Percentiles rank a stretch among this genome's conserved stretches.
phyloP scores from a whole-genome alignment of 2,888 invertebrate species.

The Lucinisca nassula region DNA sequence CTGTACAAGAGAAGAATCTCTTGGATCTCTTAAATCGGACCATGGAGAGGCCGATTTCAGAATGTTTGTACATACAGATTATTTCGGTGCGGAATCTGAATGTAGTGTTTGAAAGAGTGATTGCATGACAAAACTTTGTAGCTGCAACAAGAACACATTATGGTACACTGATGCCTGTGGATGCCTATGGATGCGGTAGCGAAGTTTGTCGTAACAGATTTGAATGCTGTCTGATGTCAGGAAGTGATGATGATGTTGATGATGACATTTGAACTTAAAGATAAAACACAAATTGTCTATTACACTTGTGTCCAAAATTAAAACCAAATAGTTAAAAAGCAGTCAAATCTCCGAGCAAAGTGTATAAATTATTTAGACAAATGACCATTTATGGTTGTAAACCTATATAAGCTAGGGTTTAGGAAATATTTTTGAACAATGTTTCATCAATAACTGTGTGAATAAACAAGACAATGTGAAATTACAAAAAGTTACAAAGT shows the following conservation, averaged over 20 bases:
- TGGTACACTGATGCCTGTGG: neutral
- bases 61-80: slow-evolving; percentile 16
- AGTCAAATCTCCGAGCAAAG: no score
- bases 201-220: neutral
- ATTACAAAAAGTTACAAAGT: no score
- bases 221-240: neutral
- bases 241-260: neutral
- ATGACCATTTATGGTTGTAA: no score
- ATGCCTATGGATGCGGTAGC: no score
- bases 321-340: no score
- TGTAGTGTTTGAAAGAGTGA: neutral
- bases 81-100: neutral
- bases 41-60: slow-evolving; percentile 16
- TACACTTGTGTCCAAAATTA: no score
- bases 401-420: no score
- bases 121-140: neutral
- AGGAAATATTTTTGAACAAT: no score
- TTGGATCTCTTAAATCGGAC: slow-evolving; percentile 22
- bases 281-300: neutral
- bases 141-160: neutral
- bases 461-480: no score
- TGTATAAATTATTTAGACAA: no score
- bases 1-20: neutral
- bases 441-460: no score
- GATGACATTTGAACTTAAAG: neutral